These are phyloP conservation scores for Pseudococcus longispinus DNA, from an alignment of 2,888 invertebrate genomes.

Conservation along the genomic window DNA sequence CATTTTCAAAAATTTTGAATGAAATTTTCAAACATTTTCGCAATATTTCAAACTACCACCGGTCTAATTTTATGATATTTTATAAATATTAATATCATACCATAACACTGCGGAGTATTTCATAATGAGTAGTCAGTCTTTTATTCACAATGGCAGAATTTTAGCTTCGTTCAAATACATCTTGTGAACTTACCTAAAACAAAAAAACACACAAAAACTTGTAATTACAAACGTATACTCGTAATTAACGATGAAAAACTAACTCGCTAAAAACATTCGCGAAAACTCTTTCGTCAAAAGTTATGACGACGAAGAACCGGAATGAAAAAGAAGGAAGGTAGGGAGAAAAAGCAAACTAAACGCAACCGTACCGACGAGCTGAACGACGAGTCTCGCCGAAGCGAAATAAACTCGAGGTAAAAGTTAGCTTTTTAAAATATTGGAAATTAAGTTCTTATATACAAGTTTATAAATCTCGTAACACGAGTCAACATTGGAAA, in stretches of 20 bases:
- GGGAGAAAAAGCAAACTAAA: neutral
- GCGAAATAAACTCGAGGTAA: conserved; percentile 18
- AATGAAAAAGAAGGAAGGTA: neutral
- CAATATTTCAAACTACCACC: no score
- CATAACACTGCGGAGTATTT: no score
- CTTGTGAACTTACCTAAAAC: neutral
- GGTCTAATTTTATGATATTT: no score
- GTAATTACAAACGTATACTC: neutral
- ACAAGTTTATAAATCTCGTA: conserved; percentile 4
- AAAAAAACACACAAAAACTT: neutral
- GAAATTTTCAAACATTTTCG: no score
- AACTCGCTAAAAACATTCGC: neutral
- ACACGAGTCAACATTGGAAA: conserved; percentile 32
- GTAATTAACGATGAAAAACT: neutral
- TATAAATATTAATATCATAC: no score
- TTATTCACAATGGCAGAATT: neutral
- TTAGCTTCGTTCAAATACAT: neutral
- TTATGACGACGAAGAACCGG: neutral
- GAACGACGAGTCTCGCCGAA: neutral
- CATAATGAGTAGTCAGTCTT: no score
- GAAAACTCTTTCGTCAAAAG: neutral
- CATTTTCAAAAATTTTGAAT: no score
- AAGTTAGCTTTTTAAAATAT: conserved; percentile 39
- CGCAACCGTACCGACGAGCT: neutral
- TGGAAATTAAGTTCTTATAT: conserved; percentile 22